Evolutionary conservation across 2,113 vertebrate species (phyloP), one percentile per base, ranked within the genome.

Genomic region (Melospiza melodia): DNA sequence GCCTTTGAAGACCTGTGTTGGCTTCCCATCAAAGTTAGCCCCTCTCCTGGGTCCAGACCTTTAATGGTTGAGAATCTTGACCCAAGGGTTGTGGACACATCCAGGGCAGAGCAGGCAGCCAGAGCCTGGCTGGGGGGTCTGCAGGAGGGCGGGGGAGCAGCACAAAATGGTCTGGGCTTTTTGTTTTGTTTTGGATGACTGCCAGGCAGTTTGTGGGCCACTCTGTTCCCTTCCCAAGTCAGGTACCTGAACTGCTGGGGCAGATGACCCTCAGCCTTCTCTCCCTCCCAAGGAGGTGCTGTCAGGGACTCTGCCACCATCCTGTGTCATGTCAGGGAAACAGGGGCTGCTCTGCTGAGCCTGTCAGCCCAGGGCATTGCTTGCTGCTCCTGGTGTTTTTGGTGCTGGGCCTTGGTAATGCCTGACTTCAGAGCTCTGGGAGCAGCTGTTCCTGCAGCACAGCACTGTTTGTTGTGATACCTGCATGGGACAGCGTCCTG

Each of bases 1-100:
- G 37, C 61, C 78, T 91, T 87, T 87, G 82, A 93, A 91, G 74
- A 79, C 66, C 62, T 75, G 35, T 62, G 25, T 24, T 96, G 77
- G 65, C 68, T 91, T 93, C 39, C 68, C 66, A 82, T 84, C 84
- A 84, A 89, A 89, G 89, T 51, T 87, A 69, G 37, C 16, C 23
- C 12, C 23, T 95, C 46, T 94, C 87, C 55, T 87, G 89, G 16
- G 65, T 68, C 73, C 33, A 35, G 55, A 46, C 23, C 35, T 71
- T 58, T 55, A 59, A n/a, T n/a, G 57, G 23, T 33, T 1, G 4
- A 78, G 37, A 78, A 95, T 30, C 4, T 77, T 93, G 92, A 87
- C 69, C 77, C 69, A 44, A 59, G 57, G 43, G 48, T 82, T 91
- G 52, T 0, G 0, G 65, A 55, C 24, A 43, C 43, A 78, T 78